Conservation (phyloP, 2,797 vertebrate genomes). For the Siniperca scherzeri region DNA sequence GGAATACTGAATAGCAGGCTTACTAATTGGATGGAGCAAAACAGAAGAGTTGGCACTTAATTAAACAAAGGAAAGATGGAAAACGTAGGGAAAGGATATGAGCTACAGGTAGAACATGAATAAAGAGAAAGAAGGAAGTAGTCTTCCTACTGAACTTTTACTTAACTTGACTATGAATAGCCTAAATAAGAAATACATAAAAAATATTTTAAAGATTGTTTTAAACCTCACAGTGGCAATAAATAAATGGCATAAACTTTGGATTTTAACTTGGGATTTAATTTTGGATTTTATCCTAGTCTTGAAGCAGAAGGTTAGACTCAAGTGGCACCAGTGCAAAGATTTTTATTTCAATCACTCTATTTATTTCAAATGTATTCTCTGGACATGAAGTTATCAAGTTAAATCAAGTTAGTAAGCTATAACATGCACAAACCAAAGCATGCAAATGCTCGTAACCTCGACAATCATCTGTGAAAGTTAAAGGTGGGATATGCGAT, state of each 20-base stretch:
- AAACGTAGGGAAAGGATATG: not conserved
- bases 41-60: not conserved
- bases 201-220: not conserved
- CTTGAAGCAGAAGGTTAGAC: not conserved
- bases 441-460: not conserved
- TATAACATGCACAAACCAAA: not conserved
- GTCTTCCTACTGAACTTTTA: not conserved
- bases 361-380: not conserved
- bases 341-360: not conserved
- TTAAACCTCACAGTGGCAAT: not conserved
- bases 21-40: not conserved
- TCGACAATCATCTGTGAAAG: not conserved
- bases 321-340: not conserved
- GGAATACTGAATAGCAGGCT: not conserved
- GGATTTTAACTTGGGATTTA: not conserved
- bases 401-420: constrained; percentile 1
- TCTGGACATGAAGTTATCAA: not conserved
- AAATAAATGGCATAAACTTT: not conserved
- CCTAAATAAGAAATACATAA: not conserved
- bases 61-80: not conserved
- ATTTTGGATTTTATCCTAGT: not conserved
- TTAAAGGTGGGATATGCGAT: too few species aligned
- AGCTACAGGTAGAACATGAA: not conserved
- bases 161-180: not conserved
- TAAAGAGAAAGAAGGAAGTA: not conserved